These are phyloP conservation scores for Pterophyllum scalare DNA, from an alignment of 2,113 vertebrate genomes.

Conservation along the genomic window DNA sequence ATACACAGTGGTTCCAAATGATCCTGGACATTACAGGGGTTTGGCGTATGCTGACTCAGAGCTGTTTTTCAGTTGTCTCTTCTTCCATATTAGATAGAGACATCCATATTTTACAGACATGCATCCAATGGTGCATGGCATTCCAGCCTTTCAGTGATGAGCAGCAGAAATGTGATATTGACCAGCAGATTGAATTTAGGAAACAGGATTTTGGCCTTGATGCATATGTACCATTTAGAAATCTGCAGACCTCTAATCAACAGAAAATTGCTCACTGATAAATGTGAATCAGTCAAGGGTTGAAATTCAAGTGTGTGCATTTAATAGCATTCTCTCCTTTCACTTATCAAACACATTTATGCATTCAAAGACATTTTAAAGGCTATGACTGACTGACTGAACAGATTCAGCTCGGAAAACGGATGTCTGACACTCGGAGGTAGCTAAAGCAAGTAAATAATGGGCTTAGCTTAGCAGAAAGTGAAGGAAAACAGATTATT, in stretches of 20 bases:
- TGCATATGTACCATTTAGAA: no score
- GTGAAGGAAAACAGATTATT: background rate
- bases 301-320: no score
- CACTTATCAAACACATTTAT: no score
- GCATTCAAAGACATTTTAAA: no score
- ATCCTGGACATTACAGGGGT: slow-evolving; percentile 36
- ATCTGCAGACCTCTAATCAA: no score
- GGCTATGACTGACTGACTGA: no score
- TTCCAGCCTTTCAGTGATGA: slow-evolving; percentile 1
- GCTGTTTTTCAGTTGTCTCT: slow-evolving; percentile 26
- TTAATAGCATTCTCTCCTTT: no score
- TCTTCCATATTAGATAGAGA: slow-evolving; percentile 5
- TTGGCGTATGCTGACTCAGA: slow-evolving; percentile 1
- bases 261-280: no score
- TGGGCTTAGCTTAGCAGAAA: no score
- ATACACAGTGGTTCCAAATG: slow-evolving; percentile 29
- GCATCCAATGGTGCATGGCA: slow-evolving; percentile 21
- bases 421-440: background rate
- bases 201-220: background rate
- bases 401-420: no score
- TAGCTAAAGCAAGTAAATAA: no score
- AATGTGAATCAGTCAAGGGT: no score
- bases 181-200: background rate
- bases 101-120: background rate
- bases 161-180: background rate